Evolutionary conservation across 2,113 vertebrate species (phyloP), one percentile per base, ranked within the genome.

Genomic region (Platanista minor): DNA sequence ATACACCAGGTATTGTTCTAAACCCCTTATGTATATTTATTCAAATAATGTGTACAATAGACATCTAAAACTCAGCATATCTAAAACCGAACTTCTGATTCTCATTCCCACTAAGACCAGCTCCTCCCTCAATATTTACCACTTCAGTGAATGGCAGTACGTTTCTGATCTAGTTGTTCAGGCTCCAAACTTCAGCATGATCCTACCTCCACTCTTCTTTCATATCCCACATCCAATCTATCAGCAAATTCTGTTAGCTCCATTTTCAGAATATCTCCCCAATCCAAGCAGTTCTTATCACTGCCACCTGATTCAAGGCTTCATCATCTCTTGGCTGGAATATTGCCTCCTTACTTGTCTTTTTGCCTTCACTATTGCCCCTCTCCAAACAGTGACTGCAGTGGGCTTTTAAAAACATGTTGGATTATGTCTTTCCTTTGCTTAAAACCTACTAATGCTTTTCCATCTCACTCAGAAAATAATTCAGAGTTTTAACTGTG

Each of bases 1-100:
- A 41, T 54, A 66, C 54, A n/a, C 17, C n/a, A 96, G 69, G 6
- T 64, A 27, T 72, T 96, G n/a, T 80, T 87, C n/a, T 92, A 96
- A 72, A 8, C 14, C 41, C 29, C 43, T 57, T 59, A 75, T 78
- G 23, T 87, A 17, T 87, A 66, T 77, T 87, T 91, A 74, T 95
- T 91, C 36, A 94, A 75, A 93, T 77, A 82, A 18, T 33, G 14
- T 80, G 29, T 64, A n/a, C 18, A 83, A 80, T 21, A 91, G 62
- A 17, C 33, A 72, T 49, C 59, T 72, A 52, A 90, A 88, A 85
- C 31, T 88, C 66, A 71, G 4, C 11, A 31, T 64, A 54, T 59
- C 17, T 95, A 81, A 95, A 85, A 75, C 23, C 21, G 62, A 66
- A 71, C 39, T 14, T 62, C 31, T 86, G 36, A 64, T 91, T 57